Base-by-base conservation (phyloP, 2,113 vertebrate species). In the Pleuronectes platessa region DNA sequence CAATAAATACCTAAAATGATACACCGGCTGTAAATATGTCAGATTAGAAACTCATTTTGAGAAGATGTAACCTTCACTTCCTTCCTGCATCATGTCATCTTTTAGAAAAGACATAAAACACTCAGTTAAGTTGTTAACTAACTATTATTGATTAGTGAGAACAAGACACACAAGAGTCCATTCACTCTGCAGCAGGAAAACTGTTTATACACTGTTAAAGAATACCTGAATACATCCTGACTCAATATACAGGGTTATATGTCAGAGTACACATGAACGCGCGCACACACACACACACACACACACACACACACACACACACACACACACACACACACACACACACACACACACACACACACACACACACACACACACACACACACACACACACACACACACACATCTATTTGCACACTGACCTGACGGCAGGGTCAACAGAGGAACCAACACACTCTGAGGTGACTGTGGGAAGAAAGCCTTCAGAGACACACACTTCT, bases 401-500 rank as follows among this genome's bases (percentile, higher is more conserved):
- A 31, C 27, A 31, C 27, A 6, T 18, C 59, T 61, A 2, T 40
- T 4, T 45, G 23, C 55, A 74, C 87, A 94, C 86, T 88, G 93
- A 99, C 98, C 97, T 94, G 91, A 88, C 0, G 95, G 94, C 74
- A 45, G 35, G 23, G 82, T 95, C 59, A 95, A 68, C 60, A 99
- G 91, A 71, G 90, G 74, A 74, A 81, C 70, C 66, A 96, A 84
- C 59, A 98, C 93, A 71, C 90, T 91, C 4, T 89, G 91, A 61
- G 94, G 92, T n/a, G 90, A 87, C 6, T 85, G 80, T 20, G 95
- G 95, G 81, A 98, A 97, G 85, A 95, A 98, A 53, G 93, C 91
- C 91, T 94, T 97, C 87, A 97, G 76, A 20, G 97, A 83, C 58
- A 95, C 93, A 78, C 83, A 90, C 37, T 76, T 91, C 98, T 99